Evolutionary conservation across 2,888 invertebrate species (phyloP), one percentile per base, ranked within the genome.

Genomic region (Minunthozetes semirufus): DNA sequence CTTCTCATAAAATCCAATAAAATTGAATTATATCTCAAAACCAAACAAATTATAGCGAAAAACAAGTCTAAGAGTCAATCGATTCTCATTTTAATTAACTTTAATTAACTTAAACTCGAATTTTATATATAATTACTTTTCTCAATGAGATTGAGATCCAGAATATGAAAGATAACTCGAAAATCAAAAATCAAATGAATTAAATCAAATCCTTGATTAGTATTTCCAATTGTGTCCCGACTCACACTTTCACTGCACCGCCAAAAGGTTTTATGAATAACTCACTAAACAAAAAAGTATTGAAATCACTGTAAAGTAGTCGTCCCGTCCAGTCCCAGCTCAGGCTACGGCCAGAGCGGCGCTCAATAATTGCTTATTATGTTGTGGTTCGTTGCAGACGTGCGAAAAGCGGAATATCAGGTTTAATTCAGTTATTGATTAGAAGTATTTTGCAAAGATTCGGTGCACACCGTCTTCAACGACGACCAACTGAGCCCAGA

Each of bases 401-500:
- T 70, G 70, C 70, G 70, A 70, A 70, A 70, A 48, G 70, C 42
- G 70, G 70, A 70, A 25, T 70, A 70, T 70, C 70, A 70, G 70
- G 70, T 70, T 70, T 70, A 75, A 61, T 61, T n/a, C 46, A 56
- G 29, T 38, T 46, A 59, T 42, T 61, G 72, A 72, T 72, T 72
- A 22, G 29, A 38, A 53, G 53, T 56, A 29, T 72, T 72, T 72
- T 59, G 46, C 72, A 72, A 72, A 46, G 59, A 46, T 72, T 72
- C 61, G 27, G 59, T 61, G 25, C 59, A 38, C 73, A 63, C 50
- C 73, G 33, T 29, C 46, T 46, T 63, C 53, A 53, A 29, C 73
- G 63, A 61, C 63, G 61, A 68, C 48, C 66, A 46, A 38, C 61
- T 63, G 63, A 61, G 50, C 27, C 74, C 68, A 50, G 72, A 53